Percentiles rank a stretch among this genome's conserved stretches.
Conservation (phyloP, 2,888 invertebrate species). For the Halocaridina rubra region DNA sequence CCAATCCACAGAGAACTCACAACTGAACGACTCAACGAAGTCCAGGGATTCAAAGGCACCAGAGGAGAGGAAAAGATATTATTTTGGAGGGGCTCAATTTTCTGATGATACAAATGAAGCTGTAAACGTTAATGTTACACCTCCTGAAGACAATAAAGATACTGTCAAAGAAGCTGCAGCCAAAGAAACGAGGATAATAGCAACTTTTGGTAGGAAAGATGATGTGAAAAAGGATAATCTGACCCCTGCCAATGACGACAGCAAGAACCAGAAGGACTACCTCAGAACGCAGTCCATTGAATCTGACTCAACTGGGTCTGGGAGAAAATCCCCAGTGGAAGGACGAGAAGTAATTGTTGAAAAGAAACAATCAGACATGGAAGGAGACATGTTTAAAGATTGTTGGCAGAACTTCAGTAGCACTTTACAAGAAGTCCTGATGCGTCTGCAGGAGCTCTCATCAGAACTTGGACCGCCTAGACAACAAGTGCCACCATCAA, state of each 20-base stretch:
- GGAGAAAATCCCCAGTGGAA: slow-evolving; percentile 19
- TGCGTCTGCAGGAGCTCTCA: slow-evolving; percentile 59
- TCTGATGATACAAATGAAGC: background rate
- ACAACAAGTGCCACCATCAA: background rate
- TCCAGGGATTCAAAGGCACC: no score
- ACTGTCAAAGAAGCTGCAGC: background rate
- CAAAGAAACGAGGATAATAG: no score
- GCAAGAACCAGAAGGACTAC: background rate
- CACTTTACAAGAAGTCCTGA: slow-evolving; percentile 60
- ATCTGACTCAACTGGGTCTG: background rate
- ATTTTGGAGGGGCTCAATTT: background rate
- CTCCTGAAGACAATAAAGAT: background rate
- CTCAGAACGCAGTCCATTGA: background rate
- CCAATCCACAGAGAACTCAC: background rate
- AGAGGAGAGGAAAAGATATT: background rate
- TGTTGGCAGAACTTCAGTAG: slow-evolving; percentile 63
- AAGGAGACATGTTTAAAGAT: slow-evolving; percentile 62
- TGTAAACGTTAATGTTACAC: background rate
- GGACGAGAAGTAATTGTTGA: slow-evolving; percentile 53
- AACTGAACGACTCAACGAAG: no score
- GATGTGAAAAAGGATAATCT: no score
- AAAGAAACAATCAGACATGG: slow-evolving; percentile 56
- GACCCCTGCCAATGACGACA: no score
- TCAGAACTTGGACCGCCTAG: slow-evolving; percentile 51
- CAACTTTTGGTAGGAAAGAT: background rate